Evolutionary conservation across 2,888 invertebrate genomes (phyloP).

Genomic region (Eupithecia exiguata): DNA sequence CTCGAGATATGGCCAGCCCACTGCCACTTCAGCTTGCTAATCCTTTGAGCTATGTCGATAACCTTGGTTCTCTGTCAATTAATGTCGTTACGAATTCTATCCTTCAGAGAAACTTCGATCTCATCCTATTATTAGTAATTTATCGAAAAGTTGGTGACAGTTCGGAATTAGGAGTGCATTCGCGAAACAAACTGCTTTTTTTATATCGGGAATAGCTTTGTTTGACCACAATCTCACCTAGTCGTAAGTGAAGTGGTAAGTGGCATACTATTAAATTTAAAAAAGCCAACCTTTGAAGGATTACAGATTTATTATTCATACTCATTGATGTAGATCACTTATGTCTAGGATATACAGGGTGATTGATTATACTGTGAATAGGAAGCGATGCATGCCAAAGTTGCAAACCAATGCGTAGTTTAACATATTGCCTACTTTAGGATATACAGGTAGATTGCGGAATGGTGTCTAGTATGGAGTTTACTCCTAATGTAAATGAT

Average conservation of each 20-base stretch:
- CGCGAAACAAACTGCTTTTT: not conserved
- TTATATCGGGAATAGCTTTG: not conserved
- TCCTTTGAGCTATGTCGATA: no score
- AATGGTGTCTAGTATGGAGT: conserved; percentile 22
- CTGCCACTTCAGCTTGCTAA: no score
- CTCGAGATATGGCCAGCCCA: no score
- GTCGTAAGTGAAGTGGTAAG: not conserved
- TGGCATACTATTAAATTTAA: not conserved
- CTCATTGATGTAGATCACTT: not conserved
- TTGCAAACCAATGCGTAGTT: conserved; percentile 26
- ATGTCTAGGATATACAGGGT: not conserved
- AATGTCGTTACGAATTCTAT: no score
- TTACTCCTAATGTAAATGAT: conserved; percentile 19
- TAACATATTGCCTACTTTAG: conserved; percentile 31
- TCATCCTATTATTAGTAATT: not conserved
- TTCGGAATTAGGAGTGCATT: not conserved
- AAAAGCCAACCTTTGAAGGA: not conserved
- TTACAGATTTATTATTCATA: not conserved
- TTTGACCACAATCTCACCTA: not conserved
- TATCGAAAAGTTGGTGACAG: not conserved
- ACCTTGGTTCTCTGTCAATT: no score
- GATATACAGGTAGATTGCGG: conserved; percentile 29
- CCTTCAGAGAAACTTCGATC: no score
- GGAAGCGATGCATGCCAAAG: conserved; percentile 24
- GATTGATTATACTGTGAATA: conserved; percentile 3